A percentile compares a stretch with the other conserved stretches of the same genome.
phyloP scores from a whole-genome alignment of 2,888 invertebrate species.

The Branchipolynoe longqiensis region DNA sequence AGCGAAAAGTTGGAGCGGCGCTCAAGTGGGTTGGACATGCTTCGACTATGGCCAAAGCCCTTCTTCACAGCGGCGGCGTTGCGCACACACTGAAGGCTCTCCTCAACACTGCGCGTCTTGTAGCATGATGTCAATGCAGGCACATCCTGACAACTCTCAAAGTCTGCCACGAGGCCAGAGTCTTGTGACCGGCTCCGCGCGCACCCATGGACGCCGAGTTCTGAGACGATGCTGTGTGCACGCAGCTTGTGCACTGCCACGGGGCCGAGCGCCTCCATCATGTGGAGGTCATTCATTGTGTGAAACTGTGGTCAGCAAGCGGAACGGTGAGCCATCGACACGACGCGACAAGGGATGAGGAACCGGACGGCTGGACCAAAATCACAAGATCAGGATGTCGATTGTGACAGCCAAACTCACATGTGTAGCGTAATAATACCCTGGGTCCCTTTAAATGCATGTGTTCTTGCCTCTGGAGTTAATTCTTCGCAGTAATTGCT shows the following conservation, averaged over 20 bases:
- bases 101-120: constrained; percentile 25
- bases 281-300: too few species aligned
- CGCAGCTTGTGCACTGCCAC: constrained; percentile 39
- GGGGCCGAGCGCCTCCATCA: neutral
- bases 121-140: constrained; percentile 10
- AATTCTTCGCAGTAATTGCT: too few species aligned
- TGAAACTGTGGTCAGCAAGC: neutral
- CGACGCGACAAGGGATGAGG: too few species aligned
- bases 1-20: constrained; percentile 42
- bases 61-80: neutral
- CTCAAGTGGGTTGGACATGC: constrained; percentile 47
- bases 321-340: too few species aligned
- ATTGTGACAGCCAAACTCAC: too few species aligned
- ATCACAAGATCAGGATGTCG: too few species aligned
- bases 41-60: constrained; percentile 29
- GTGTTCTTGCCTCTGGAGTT: too few species aligned
- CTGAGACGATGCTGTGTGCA: neutral
- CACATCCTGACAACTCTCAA: constrained; percentile 53
- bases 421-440: too few species aligned
- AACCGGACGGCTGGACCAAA: too few species aligned
- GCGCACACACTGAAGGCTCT: constrained; percentile 5
- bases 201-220: constrained; percentile 52
- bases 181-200: constrained; percentile 48
- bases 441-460: too few species aligned
- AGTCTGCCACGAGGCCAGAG: constrained; percentile 53